These are phyloP conservation scores for Caenorhabditis angaria DNA, from an alignment of 2,888 invertebrate species.

Conservation along the genomic window DNA sequence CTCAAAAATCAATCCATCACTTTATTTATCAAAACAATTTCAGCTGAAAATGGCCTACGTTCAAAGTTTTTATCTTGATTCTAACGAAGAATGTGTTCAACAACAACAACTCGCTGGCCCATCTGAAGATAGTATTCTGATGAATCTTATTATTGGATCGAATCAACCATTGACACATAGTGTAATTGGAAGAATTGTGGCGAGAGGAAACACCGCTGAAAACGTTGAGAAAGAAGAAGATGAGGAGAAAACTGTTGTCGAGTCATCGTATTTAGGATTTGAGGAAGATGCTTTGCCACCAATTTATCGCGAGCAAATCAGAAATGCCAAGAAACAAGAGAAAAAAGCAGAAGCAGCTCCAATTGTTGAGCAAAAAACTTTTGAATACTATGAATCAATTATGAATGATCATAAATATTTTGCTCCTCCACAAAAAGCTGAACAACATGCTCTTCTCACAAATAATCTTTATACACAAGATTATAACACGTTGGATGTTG, in stretches of 20 bases:
- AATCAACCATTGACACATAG: neutral
- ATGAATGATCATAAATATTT: neutral
- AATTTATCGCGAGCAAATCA: neutral
- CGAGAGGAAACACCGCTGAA: too few relatives aligned
- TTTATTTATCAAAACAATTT: neutral
- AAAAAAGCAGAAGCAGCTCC: neutral
- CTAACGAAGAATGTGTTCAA: neutral
- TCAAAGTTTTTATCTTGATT: conserved; percentile 3
- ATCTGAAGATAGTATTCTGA: neutral
- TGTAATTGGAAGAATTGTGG: neutral
- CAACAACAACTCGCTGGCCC: neutral
- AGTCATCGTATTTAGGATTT: neutral
- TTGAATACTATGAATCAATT: neutral
- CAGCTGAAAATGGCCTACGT: conserved; percentile 8
- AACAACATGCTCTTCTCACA: neutral
- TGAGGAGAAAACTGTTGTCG: neutral
- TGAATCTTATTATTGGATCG: neutral
- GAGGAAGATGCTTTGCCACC: neutral
- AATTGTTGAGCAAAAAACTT: neutral
- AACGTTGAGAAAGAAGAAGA: neutral
- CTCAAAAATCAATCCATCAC: neutral
- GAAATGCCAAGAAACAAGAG: neutral
- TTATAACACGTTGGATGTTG: neutral
- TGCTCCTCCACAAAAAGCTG: neutral
- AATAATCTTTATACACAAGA: neutral